Evolutionary conservation across 2,888 invertebrate species (phyloP).

Genomic region (Muscina levida): DNA sequence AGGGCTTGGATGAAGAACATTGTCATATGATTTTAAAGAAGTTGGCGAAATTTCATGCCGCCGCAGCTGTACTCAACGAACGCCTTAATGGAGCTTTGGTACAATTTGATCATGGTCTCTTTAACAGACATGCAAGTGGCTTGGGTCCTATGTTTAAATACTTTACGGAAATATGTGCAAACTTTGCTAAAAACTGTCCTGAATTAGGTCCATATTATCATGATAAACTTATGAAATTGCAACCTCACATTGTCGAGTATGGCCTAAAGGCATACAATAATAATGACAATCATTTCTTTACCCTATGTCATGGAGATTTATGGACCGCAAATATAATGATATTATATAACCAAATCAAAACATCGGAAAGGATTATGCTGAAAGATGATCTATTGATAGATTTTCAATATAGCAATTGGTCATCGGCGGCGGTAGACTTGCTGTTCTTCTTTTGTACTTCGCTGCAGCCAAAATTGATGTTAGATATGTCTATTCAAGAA

Average conservation of each 20-base stretch:
- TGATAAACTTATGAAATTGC: conserved; percentile 72
- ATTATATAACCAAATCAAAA: conserved; percentile 56
- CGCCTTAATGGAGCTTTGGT: conserved; percentile 70
- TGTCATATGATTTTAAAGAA: conserved; percentile 76
- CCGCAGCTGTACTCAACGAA: conserved; percentile 80
- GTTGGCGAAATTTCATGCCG: conserved; percentile 81
- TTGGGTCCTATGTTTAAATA: conserved; percentile 72
- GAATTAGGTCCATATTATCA: conserved; percentile 72
- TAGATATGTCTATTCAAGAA: conserved; percentile 69
- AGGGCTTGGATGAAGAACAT: conserved; percentile 78
- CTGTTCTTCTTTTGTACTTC: conserved; percentile 77
- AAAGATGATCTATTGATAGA: conserved; percentile 75
- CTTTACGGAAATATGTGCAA: conserved; percentile 70
- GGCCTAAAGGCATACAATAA: conserved; percentile 70
- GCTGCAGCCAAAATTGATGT: conserved; percentile 69
- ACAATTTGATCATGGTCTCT: conserved; percentile 74
- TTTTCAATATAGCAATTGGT: conserved; percentile 77
- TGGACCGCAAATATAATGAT: conserved; percentile 78
- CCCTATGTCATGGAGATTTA: conserved; percentile 75
- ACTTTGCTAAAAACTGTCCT: conserved; percentile 70
- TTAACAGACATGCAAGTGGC: conserved; percentile 73
- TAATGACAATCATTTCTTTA: conserved; percentile 68
- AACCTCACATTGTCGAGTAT: conserved; percentile 73
- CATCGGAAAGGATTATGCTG: conserved; percentile 41
- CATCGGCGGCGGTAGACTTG: conserved; percentile 76